Evolutionary conservation across 2,113 vertebrate species (phyloP).

Genomic region (Ptilonorhynchus violaceus): DNA sequence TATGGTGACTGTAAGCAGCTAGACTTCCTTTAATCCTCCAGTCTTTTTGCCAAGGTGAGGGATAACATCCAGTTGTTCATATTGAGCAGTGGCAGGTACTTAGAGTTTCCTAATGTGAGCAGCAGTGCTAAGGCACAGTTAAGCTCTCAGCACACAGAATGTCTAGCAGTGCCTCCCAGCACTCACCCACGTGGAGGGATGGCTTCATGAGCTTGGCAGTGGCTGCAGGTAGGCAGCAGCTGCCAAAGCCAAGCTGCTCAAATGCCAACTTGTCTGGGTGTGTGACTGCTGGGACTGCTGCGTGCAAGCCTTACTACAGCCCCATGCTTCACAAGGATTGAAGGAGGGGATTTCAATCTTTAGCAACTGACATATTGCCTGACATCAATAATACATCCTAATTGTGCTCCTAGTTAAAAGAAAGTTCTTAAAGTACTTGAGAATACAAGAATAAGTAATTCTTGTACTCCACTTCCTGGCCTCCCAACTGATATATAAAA

Average conservation of each 20-base stretch:
- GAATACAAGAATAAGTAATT: not conserved
- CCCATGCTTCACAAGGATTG: not conserved
- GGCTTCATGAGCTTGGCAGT: not conserved
- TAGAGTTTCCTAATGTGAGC: not conserved
- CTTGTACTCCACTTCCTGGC: not conserved
- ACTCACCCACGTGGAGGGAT: not conserved
- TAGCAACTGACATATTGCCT: not conserved
- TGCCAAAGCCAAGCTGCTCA: not conserved
- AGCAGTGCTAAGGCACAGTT: not conserved
- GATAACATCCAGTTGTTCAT: not conserved
- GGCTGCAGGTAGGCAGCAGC: not conserved
- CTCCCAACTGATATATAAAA: accelerated
- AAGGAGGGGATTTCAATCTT: not conserved
- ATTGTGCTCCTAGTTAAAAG: not conserved
- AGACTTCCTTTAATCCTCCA: not conserved
- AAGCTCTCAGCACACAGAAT: not conserved
- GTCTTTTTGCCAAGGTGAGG: not conserved
- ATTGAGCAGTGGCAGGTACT: not conserved
- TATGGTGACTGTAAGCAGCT: not conserved
- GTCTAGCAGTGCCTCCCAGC: not conserved
- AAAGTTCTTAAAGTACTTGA: not conserved
- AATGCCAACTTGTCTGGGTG: not conserved
- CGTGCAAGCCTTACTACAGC: not conserved
- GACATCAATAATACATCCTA: not conserved
- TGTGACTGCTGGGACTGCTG: not conserved